Conservation (phyloP, 2,113 vertebrate genomes). For the Corydoras sp. region DNA sequence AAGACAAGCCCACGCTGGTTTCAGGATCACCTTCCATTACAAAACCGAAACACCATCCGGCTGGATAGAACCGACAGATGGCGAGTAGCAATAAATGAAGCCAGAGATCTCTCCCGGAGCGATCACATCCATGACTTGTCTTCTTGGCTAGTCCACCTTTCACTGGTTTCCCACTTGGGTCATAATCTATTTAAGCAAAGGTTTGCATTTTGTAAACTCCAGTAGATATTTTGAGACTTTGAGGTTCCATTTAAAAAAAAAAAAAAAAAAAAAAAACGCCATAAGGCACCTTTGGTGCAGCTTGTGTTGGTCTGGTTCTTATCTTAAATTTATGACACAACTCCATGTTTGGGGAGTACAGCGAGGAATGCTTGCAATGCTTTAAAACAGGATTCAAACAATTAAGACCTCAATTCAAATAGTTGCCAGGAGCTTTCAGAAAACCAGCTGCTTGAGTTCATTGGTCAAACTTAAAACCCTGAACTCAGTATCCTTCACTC, state of each 20-base stretch:
- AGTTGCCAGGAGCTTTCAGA: background rate
- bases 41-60: slow-evolving; percentile 18
- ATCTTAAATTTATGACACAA: slow-evolving; percentile 6
- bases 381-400: slow-evolving; percentile 7
- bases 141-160: background rate
- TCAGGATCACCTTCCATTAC: slow-evolving; percentile 32
- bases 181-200: background rate
- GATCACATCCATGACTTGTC: background rate
- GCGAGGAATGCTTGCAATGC: slow-evolving; percentile 18
- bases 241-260: background rate
- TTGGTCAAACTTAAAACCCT: too few species aligned
- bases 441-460: background rate
- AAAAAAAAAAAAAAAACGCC: background rate
- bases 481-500: too few species aligned
- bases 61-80: slow-evolving; percentile 13
- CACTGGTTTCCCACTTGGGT: too few species aligned
- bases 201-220: background rate
- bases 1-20: slow-evolving; percentile 21
- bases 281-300: slow-evolving; percentile 19
- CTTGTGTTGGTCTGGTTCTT: slow-evolving; percentile 8
- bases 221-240: background rate
- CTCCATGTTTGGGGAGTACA: slow-evolving; percentile 18
- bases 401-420: background rate
- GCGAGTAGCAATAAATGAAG: slow-evolving; percentile 4
- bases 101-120: slow-evolving; percentile 16